These are phyloP conservation scores for Microchirus variegatus DNA, from an alignment of 2,797 vertebrate genomes.

Conservation along the genomic window DNA sequence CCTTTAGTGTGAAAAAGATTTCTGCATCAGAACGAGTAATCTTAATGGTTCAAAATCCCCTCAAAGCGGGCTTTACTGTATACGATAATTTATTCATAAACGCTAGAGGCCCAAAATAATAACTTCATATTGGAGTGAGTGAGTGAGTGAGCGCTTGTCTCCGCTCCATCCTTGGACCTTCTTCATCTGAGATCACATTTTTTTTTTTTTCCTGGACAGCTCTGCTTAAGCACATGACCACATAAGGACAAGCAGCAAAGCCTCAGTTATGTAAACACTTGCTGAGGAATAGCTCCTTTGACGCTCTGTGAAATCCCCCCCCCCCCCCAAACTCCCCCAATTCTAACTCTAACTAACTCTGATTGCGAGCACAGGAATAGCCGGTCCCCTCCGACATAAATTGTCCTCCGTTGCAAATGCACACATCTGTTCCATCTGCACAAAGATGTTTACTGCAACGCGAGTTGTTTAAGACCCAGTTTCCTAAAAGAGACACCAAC, in stretches of 20 bases:
- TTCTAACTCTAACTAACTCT: constrained; percentile 4
- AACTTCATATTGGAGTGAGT: constrained; percentile 10
- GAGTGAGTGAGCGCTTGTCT: constrained; percentile 32
- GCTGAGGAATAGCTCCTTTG: constrained; percentile 59
- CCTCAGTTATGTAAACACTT: constrained; percentile 78
- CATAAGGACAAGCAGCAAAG: constrained; percentile 81
- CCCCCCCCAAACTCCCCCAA: no score
- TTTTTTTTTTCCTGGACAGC: constrained; percentile 64
- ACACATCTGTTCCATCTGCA: constrained; percentile 42
- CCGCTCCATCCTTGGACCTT: constrained; percentile 55
- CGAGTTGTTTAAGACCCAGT: constrained; percentile 34
- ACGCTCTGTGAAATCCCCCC: constrained; percentile 50
- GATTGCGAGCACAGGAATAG: constrained; percentile 35
- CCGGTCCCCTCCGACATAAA: constrained; percentile 29
- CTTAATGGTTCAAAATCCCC: constrained; percentile 17
- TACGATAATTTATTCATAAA: constrained; percentile 38
- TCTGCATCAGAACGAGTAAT: constrained; percentile 15
- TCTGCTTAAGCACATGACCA: constrained; percentile 76
- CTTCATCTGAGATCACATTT: constrained; percentile 59
- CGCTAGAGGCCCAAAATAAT: constrained; percentile 31
- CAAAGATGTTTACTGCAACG: constrained; percentile 34
- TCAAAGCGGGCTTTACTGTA: constrained; percentile 15
- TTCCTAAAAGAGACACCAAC: constrained; percentile 7
- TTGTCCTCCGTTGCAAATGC: constrained; percentile 11
- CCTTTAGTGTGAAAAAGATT: constrained; percentile 47